Conservation (phyloP, 53 echinoderm and acorn worm genomes). For the Actinopyga echinites region DNA sequence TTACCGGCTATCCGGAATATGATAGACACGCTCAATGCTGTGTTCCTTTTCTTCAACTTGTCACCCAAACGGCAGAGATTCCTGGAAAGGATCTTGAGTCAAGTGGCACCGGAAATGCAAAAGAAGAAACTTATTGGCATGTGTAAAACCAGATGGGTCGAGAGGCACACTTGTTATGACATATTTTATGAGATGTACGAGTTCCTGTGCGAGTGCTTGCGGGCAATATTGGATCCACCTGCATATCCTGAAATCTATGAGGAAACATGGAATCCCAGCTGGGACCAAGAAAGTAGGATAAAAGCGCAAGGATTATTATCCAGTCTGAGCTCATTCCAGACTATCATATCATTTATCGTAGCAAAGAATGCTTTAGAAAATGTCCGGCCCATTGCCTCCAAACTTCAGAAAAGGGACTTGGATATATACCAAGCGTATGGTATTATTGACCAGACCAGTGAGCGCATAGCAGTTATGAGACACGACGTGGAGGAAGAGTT, state of each 20-base stretch:
- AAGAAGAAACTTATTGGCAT: too few species aligned
- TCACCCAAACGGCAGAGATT: constrained; percentile 32
- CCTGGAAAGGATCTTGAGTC: not conserved
- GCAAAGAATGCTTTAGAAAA: too few species aligned
- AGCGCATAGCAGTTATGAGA: too few species aligned
- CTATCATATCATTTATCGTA: too few species aligned
- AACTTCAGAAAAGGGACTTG: too few species aligned
- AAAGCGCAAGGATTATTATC: constrained; percentile 4
- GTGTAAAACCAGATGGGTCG: not conserved
- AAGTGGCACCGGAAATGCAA: not conserved
- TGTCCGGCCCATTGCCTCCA: too few species aligned
- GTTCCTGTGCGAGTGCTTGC: constrained; percentile 3
- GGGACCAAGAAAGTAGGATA: constrained; percentile 17
- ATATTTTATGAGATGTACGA: constrained; percentile 3
- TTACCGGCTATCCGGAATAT: constrained; percentile 15
- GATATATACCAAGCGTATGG: too few species aligned
- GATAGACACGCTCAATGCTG: constrained; percentile 28
- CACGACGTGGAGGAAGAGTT: too few species aligned
- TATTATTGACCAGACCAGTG: too few species aligned
- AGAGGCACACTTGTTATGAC: constrained; percentile 8
- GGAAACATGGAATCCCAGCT: not conserved
- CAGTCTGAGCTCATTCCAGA: too few species aligned
- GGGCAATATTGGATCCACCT: constrained; percentile 24
- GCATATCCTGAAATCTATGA: constrained; percentile 24
- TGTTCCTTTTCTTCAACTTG: constrained; percentile 11